Evolutionary conservation across 2,797 vertebrate species (phyloP).

Genomic region (Eulemur rubriventer): DNA sequence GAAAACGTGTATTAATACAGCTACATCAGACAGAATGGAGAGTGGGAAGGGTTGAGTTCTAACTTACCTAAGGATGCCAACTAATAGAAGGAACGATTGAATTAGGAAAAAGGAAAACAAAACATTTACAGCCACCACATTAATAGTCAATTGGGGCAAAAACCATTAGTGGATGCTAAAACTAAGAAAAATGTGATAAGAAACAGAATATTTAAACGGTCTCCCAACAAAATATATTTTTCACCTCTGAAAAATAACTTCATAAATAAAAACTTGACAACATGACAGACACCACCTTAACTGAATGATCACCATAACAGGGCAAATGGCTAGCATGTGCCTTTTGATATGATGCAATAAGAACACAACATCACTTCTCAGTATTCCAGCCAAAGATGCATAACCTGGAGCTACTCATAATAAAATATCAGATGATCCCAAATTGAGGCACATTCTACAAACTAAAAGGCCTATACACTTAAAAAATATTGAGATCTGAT

Average conservation of each 20-base stretch:
- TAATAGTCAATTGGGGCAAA: background rate
- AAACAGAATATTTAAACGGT: background rate
- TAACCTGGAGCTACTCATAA: background rate
- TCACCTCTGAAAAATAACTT: background rate
- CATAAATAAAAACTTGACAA: background rate
- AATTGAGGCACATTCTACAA: background rate
- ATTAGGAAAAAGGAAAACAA: too few species aligned
- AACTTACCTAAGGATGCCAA: background rate
- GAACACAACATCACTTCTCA: background rate
- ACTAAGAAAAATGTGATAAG: background rate
- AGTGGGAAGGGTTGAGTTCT: background rate
- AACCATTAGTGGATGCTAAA: background rate
- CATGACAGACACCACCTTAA: background rate
- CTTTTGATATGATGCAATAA: background rate
- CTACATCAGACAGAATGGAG: background rate
- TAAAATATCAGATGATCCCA: background rate
- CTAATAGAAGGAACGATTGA: background rate
- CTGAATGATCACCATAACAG: background rate
- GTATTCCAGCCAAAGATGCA: background rate
- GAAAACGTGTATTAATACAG: background rate
- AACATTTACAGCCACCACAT: background rate
- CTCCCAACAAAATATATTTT: background rate
- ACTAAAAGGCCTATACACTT: background rate
- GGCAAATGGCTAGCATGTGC: background rate
- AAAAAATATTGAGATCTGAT: background rate